Evolutionary conservation across 2,888 invertebrate genomes (phyloP).

Genomic region (Catocala fraxini): DNA sequence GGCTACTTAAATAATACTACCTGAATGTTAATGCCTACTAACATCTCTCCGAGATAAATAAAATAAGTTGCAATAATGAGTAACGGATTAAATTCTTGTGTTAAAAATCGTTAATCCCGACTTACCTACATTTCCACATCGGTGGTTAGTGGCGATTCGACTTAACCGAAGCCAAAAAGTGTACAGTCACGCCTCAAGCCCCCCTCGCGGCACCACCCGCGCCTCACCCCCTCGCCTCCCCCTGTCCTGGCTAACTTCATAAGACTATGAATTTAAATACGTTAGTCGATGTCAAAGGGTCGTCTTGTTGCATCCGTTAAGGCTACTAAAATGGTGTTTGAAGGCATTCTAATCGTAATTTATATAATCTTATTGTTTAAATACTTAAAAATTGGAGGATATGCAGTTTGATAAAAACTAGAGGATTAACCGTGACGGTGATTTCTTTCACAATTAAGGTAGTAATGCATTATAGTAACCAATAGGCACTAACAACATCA

Average conservation of each 20-base stretch:
- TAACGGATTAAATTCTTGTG: no score
- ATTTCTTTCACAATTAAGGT: no score
- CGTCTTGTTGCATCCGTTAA: constrained; percentile 71
- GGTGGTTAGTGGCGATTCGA: constrained; percentile 78
- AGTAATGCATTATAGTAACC: no score
- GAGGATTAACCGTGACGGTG: no score
- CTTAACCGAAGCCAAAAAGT: constrained; percentile 87
- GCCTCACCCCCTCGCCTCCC: constrained; percentile 42
- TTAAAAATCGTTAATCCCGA: constrained; percentile 29
- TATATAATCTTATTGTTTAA: no score
- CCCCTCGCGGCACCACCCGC: constrained; percentile 42
- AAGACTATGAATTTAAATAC: constrained; percentile 88
- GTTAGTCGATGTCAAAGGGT: constrained; percentile 86
- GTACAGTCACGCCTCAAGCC: constrained; percentile 83
- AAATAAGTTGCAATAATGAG: no score
- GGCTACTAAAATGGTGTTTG: constrained; percentile 61
- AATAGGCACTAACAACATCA: no score
- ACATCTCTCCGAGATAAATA: no score
- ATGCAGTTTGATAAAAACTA: no score
- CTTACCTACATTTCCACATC: constrained; percentile 47
- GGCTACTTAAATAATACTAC: no score
- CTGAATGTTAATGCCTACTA: no score
- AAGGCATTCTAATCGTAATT: neutral
- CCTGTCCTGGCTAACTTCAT: constrained; percentile 81
- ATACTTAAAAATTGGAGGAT: no score